These are phyloP conservation scores for Agapornis roseicollis DNA, from an alignment of 2,113 vertebrate species.

Conservation along the genomic window DNA sequence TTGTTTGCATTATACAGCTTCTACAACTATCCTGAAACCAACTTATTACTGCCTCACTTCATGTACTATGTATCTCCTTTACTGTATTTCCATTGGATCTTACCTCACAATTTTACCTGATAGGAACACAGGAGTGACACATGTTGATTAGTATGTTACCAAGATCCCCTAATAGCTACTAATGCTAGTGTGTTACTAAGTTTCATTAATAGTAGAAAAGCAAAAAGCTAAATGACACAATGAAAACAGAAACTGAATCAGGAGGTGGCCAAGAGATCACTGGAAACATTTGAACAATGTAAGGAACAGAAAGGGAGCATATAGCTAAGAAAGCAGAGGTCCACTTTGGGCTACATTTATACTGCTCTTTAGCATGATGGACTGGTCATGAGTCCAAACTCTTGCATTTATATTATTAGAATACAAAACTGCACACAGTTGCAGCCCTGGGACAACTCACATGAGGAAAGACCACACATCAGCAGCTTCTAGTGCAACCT, in stretches of 20 bases:
- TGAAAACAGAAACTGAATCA: background rate
- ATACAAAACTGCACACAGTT: background rate
- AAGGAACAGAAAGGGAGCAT: background rate
- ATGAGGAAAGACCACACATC: background rate
- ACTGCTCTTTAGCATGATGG: background rate
- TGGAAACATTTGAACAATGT: background rate
- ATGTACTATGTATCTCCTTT: background rate
- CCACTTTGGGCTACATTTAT: background rate
- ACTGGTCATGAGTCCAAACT: background rate
- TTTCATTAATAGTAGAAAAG: background rate
- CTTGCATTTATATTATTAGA: background rate
- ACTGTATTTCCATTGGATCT: background rate
- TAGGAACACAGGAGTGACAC: background rate
- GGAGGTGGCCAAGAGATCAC: background rate
- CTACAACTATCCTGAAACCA: background rate
- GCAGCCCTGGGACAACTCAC: background rate
- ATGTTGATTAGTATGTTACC: background rate
- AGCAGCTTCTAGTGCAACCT: background rate
- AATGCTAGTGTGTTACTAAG: background rate
- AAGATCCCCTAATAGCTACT: background rate
- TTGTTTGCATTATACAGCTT: background rate
- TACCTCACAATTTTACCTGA: background rate
- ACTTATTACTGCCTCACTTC: background rate
- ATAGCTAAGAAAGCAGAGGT: background rate
- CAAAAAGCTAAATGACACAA: background rate